phyloP scores from a whole-genome alignment of 2,888 invertebrate species.

The Mechanitis mazaeus region DNA sequence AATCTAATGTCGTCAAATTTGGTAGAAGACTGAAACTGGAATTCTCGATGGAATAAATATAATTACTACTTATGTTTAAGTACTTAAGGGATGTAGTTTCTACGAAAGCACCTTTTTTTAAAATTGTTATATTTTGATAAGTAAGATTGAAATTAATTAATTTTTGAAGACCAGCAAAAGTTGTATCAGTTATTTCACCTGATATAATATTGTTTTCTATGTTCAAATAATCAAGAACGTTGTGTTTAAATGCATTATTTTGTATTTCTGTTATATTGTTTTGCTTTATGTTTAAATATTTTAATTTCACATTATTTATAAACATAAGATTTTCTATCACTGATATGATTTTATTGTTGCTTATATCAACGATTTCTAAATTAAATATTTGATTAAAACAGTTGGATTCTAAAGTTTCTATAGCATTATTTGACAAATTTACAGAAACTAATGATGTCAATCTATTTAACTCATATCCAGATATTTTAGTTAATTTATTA shows the following conservation, averaged over 20 bases:
- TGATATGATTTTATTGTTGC: slow-evolving; percentile 48
- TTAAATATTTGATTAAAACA: slow-evolving; percentile 49
- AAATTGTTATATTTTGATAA: slow-evolving; percentile 43
- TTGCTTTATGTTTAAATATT: slow-evolving; percentile 46
- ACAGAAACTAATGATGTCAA: slow-evolving; percentile 42
- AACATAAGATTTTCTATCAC: slow-evolving; percentile 50
- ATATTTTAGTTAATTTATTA: slow-evolving; percentile 45
- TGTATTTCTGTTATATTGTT: slow-evolving; percentile 48
- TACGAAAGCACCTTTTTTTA: slow-evolving; percentile 47
- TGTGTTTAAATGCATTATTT: slow-evolving; percentile 48
- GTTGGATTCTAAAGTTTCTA: slow-evolving; percentile 48
- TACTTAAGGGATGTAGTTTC: slow-evolving; percentile 36
- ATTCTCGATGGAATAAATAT: slow-evolving; percentile 42
- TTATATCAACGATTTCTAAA: slow-evolving; percentile 48
- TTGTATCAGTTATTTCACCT: slow-evolving; percentile 42
- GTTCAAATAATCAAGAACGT: slow-evolving; percentile 43
- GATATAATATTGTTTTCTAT: slow-evolving; percentile 50
- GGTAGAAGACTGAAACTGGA: slow-evolving; percentile 40
- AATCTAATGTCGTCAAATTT: slow-evolving; percentile 43
- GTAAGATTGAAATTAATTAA: slow-evolving; percentile 44
- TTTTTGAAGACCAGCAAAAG: slow-evolving; percentile 47
- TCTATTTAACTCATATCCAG: slow-evolving; percentile 49
- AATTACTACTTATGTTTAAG: slow-evolving; percentile 55
- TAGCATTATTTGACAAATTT: slow-evolving; percentile 53
- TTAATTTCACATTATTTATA: slow-evolving; percentile 43